Conservation (phyloP, 2,797 vertebrate genomes). For the Scyliorhinus canicula region DNA sequence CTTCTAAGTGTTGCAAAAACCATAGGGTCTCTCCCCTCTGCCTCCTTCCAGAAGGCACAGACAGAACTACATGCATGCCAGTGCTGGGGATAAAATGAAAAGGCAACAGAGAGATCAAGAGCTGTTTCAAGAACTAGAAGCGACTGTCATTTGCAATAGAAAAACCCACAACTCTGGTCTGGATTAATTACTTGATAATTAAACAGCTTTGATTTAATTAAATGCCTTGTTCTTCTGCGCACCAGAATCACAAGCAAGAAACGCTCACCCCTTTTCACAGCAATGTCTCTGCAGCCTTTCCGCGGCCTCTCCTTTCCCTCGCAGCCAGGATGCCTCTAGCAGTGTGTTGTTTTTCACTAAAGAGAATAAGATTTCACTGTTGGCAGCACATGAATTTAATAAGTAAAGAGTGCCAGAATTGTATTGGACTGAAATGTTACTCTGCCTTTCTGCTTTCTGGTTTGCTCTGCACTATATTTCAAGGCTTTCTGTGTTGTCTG, state of each 20-base stretch:
- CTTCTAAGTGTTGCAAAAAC: neutral
- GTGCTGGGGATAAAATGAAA: neutral
- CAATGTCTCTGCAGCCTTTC: neutral
- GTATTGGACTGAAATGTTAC: neutral
- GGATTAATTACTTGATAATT: neutral
- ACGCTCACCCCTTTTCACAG: neutral
- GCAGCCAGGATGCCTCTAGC: neutral
- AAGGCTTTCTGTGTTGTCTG: neutral
- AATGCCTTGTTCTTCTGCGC: neutral
- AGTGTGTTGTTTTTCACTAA: neutral
- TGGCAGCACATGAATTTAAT: slow-evolving; percentile 15
- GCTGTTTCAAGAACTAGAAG: neutral
- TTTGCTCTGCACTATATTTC: neutral
- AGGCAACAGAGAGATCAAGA: neutral
- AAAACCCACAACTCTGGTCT: neutral
- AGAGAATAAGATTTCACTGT: slow-evolving; percentile 31
- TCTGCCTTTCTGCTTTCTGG: neutral
- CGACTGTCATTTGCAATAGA: neutral
- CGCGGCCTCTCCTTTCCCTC: neutral
- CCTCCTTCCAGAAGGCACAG: neutral
- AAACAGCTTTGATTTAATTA: neutral
- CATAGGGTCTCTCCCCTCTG: neutral
- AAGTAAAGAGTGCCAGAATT: neutral
- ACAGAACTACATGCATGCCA: neutral
- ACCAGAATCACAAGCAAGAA: neutral